Conservation (phyloP, 2,113 vertebrate species). For the Lamprotornis superbus region DNA sequence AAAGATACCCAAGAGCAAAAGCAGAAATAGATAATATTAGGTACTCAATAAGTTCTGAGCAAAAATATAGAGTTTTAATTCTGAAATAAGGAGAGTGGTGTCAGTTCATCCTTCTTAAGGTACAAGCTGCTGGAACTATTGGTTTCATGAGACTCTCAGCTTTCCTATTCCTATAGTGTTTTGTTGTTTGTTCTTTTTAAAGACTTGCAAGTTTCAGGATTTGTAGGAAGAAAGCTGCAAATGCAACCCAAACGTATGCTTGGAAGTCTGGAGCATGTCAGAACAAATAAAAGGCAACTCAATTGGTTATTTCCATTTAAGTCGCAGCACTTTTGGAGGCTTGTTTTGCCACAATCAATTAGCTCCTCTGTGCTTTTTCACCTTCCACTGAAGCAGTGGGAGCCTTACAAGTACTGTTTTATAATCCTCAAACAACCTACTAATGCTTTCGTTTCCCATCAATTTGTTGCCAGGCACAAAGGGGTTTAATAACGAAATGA, state of each 20-base stretch:
- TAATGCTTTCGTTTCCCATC: neutral
- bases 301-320: slow-evolving; percentile 3
- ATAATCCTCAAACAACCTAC: slow-evolving; percentile 25
- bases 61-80: neutral
- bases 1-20: neutral
- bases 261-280: neutral
- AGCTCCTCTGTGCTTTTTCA: neutral
- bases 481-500: slow-evolving; percentile 59
- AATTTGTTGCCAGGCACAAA: slow-evolving; percentile 42
- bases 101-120: neutral
- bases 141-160: neutral
- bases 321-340: neutral
- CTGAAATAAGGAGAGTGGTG: neutral
- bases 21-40: neutral
- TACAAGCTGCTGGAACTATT: neutral
- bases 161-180: neutral
- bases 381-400: neutral
- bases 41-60: neutral
- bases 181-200: neutral
- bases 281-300: slow-evolving; percentile 1
- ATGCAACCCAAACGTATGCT: neutral
- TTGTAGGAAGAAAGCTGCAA: neutral
- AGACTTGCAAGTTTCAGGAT: neutral
- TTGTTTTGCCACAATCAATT: slow-evolving; percentile 36
- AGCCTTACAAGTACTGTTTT: slow-evolving; percentile 21